phyloP scores from a whole-genome alignment of 2,797 vertebrate species.

The Thripadectes ignobilis region DNA sequence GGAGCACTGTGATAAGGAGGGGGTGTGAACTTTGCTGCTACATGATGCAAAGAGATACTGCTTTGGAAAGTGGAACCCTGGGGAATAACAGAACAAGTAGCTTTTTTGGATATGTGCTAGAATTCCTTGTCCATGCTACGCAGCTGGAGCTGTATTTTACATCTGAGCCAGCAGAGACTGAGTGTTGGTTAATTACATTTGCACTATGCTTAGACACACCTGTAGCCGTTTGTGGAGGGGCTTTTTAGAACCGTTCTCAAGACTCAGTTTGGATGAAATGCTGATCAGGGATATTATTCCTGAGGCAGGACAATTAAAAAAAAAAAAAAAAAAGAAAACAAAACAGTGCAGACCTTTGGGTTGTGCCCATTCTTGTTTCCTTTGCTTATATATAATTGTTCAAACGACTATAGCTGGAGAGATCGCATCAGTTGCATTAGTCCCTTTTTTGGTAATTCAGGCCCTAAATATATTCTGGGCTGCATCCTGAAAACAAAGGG shows the following conservation, averaged over 20 bases:
- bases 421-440: slow-evolving; percentile 68
- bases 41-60: background rate
- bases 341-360: slow-evolving; percentile 65
- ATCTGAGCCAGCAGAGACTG: background rate
- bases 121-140: background rate
- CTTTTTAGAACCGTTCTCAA: background rate
- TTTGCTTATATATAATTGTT: slow-evolving; percentile 67
- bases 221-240: background rate
- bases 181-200: background rate
- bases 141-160: background rate
- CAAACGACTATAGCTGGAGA: slow-evolving; percentile 68
- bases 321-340: slow-evolving; percentile 34
- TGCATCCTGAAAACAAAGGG: slow-evolving; percentile 71
- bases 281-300: background rate
- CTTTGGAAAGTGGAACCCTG: background rate
- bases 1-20: background rate
- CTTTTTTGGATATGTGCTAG: background rate
- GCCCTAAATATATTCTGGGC: slow-evolving; percentile 68
- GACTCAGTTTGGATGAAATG: background rate
- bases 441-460: slow-evolving; percentile 68
- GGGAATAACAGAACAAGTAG: background rate
- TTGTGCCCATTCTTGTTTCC: slow-evolving; percentile 68
- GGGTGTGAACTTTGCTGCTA: background rate
- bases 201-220: background rate
- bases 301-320: background rate